A percentile compares a stretch with the other conserved stretches of the same genome.
Evolutionary conservation across 2,888 invertebrate species (phyloP).

Genomic region (Nasonia oneida): DNA sequence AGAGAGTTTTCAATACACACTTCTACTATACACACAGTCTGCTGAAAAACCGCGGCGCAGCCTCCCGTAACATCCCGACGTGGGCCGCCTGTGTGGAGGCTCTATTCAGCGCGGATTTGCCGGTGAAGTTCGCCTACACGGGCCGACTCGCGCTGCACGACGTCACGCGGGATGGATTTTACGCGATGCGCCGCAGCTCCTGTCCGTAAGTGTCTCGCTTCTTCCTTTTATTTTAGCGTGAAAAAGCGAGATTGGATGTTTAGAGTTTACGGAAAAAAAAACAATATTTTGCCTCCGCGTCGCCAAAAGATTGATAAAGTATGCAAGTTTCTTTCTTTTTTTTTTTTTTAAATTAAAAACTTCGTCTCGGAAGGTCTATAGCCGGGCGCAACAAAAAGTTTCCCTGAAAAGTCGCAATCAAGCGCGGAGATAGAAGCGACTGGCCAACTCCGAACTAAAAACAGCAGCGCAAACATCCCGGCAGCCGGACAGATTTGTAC

Average conservation of each 20-base stretch:
- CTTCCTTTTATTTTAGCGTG: neutral
- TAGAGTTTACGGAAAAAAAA: neutral
- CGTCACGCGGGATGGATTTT: conserved; percentile 80
- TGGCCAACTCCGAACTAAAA: neutral
- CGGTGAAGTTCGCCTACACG: conserved; percentile 84
- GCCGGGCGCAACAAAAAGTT: neutral
- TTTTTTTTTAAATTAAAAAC: neutral
- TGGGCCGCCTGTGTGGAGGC: conserved; percentile 84
- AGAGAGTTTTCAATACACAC: neutral
- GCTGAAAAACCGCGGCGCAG: conserved; percentile 79
- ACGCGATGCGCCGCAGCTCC: conserved; percentile 69
- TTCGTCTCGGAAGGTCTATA: neutral
- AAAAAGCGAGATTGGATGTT: neutral
- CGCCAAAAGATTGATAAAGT: too few species aligned
- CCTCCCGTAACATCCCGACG: conserved; percentile 78
- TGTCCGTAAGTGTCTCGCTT: conserved; percentile 69
- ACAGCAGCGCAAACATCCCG: neutral
- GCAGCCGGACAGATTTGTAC: conserved; percentile 6
- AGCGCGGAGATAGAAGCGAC: conserved; percentile 5
- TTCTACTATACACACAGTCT: conserved; percentile 75
- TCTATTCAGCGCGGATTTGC: conserved; percentile 82
- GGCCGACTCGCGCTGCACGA: conserved; percentile 83
- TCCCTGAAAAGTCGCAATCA: neutral
- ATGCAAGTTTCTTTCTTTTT: neutral
- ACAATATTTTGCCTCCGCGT: too few species aligned